Conservation (phyloP, 2,113 vertebrate genomes). For the Bos javanicus region DNA sequence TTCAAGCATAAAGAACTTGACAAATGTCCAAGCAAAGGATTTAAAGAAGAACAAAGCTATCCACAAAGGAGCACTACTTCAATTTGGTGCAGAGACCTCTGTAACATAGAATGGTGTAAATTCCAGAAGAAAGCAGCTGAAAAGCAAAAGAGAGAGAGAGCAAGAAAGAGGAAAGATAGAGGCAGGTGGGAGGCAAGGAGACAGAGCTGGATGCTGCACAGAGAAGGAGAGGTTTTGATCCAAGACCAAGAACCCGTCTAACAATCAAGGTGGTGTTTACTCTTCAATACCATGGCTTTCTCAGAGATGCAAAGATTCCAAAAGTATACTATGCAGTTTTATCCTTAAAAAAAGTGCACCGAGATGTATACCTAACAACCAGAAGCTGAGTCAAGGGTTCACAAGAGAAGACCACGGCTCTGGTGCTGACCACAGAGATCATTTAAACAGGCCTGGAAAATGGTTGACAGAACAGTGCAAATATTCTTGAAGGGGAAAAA, state of each 20-base stretch:
- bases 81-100: not conserved
- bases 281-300: not conserved
- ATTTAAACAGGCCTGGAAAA: not conserved
- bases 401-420: not conserved
- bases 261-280: not conserved
- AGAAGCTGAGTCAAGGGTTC: not conserved
- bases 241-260: not conserved
- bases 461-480: not conserved
- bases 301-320: not conserved
- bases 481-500: not conserved
- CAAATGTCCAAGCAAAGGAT: not conserved
- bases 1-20: not conserved
- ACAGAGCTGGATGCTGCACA: not conserved
- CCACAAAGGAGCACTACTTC: not conserved
- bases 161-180: not conserved
- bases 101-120: not conserved
- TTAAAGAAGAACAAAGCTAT: not conserved
- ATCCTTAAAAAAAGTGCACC: not conserved
- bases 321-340: not conserved
- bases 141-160: not conserved
- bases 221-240: not conserved
- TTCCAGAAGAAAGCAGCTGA: not conserved
- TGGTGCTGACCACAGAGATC: not conserved
- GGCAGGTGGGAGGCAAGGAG: not conserved
- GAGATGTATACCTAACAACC: not conserved